Evolutionary conservation across 2,888 invertebrate genomes (phyloP).

Genomic region (Chrysotoxum bicinctum): DNA sequence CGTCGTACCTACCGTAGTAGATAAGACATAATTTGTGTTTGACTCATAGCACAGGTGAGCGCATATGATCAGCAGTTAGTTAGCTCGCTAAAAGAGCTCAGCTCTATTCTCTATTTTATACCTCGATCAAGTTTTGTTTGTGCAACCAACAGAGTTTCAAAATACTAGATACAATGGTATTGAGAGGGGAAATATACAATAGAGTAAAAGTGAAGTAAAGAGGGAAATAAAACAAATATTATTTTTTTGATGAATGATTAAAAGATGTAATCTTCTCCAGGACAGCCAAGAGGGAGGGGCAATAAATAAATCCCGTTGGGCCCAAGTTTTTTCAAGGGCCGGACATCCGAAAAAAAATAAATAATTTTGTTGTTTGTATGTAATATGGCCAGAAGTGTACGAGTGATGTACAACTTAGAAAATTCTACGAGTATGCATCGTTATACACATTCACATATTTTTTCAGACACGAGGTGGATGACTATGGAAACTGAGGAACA

Average conservation of each 20-base stretch:
- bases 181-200: constrained; percentile 34
- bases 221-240: neutral
- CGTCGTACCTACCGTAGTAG: constrained; percentile 26
- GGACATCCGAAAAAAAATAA: neutral
- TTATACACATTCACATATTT: too few relatives aligned
- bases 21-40: constrained; percentile 59
- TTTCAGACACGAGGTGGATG: too few relatives aligned
- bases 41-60: constrained; percentile 69
- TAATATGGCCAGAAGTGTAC: too few relatives aligned
- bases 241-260: neutral
- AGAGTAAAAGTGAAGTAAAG: constrained; percentile 24
- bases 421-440: too few relatives aligned
- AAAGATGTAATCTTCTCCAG: neutral
- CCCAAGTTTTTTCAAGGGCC: neutral
- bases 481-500: too few relatives aligned
- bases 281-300: too few relatives aligned
- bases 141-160: constrained; percentile 58
- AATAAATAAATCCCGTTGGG: too few relatives aligned
- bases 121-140: constrained; percentile 28
- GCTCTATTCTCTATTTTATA: constrained; percentile 56
- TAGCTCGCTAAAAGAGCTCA: constrained; percentile 52
- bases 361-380: too few relatives aligned
- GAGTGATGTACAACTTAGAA: too few relatives aligned
- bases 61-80: constrained; percentile 53
- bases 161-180: constrained; percentile 23